Conservation (phyloP, 2,888 invertebrate species). For the Liodrosophila aerea region DNA sequence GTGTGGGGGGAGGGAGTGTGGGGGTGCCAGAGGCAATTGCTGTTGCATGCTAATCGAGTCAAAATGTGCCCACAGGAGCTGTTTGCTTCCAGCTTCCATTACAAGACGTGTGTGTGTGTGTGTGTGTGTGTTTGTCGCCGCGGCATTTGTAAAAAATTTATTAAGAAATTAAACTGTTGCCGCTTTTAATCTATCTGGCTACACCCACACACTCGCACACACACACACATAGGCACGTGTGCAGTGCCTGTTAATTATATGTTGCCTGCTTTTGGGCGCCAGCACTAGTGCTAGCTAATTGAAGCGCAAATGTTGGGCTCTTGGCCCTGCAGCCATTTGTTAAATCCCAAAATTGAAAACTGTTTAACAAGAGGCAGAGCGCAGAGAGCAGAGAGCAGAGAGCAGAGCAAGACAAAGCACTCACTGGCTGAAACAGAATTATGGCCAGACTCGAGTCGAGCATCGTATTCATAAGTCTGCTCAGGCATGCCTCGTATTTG, state of each 20-base stretch:
- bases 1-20: not conserved
- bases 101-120: slow-evolving; percentile 19
- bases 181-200: slow-evolving; percentile 23
- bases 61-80: slow-evolving; percentile 47
- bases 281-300: slow-evolving; percentile 19
- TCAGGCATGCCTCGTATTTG: slow-evolving; percentile 28
- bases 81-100: slow-evolving; percentile 16
- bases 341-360: slow-evolving; percentile 23
- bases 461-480: slow-evolving; percentile 29
- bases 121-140: slow-evolving; percentile 30
- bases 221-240: slow-evolving; percentile 1
- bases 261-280: slow-evolving; percentile 12
- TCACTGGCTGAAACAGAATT: slow-evolving; percentile 6
- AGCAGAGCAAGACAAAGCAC: slow-evolving; percentile 2
- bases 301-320: slow-evolving; percentile 22
- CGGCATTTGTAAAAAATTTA: slow-evolving; percentile 58
- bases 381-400: not conserved
- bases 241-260: slow-evolving; percentile 11
- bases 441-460: not conserved
- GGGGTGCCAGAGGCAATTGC: slow-evolving; percentile 23
- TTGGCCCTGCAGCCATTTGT: slow-evolving; percentile 14
- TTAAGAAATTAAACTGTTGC: slow-evolving; percentile 62
- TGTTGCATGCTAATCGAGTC: slow-evolving; percentile 64
- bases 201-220: not conserved
- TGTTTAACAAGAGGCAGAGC: slow-evolving; percentile 18